These are phyloP conservation scores for Falco biarmicus DNA, from an alignment of 2,797 vertebrate genomes.

Conservation along the genomic window DNA sequence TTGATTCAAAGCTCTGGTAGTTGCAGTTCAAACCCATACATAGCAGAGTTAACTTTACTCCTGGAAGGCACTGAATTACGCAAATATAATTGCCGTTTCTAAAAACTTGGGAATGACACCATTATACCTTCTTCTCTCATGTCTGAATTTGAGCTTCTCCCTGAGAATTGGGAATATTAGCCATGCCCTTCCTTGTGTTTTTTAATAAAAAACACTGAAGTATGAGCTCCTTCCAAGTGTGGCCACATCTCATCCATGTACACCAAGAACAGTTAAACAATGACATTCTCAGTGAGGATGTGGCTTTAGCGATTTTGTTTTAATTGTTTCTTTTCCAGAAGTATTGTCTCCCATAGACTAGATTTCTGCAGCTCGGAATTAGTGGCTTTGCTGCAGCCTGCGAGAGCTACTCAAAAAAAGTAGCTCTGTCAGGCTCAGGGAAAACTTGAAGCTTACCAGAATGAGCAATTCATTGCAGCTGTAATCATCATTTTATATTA, in stretches of 20 bases:
- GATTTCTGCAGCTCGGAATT: conserved; percentile 50
- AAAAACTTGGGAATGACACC: neutral
- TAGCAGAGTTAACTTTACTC: neutral
- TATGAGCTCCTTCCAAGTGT: neutral
- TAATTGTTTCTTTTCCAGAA: conserved; percentile 61
- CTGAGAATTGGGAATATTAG: neutral
- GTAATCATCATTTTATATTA: conserved; percentile 47
- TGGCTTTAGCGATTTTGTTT: conserved; percentile 54
- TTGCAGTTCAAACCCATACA: neutral
- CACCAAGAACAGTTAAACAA: conserved; percentile 41
- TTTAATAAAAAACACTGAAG: conserved; percentile 15
- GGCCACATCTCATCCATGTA: neutral
- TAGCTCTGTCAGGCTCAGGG: neutral
- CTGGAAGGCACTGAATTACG: neutral
- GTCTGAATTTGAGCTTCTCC: neutral
- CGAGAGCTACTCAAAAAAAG: neutral
- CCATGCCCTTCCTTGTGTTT: neutral
- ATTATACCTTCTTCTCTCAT: neutral
- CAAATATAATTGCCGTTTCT: neutral
- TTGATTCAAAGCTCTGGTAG: neutral
- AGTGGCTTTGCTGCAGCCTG: conserved; percentile 34
- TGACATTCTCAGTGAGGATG: conserved; percentile 53
- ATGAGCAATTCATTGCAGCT: conserved; percentile 8
- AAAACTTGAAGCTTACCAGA: conserved; percentile 37
- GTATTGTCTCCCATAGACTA: conserved; percentile 28